These are phyloP conservation scores for Achatina immaculata DNA, from an alignment of 1,140 invertebrate species.

Conservation along the genomic window DNA sequence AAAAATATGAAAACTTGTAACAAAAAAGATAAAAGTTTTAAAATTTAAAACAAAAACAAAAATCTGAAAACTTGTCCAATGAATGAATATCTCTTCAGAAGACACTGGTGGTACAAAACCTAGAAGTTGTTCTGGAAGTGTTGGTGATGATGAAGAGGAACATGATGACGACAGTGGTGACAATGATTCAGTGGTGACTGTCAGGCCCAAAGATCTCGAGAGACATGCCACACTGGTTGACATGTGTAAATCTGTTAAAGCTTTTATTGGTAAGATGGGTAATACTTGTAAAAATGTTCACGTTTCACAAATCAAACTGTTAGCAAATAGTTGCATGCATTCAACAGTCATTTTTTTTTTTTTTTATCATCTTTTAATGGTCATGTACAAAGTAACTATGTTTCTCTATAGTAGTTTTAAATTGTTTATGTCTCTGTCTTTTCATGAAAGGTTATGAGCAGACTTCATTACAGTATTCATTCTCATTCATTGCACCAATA, in stretches of 20 bases:
- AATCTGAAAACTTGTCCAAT: too few species aligned
- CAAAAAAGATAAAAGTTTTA: too few species aligned
- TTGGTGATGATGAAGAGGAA: constrained; percentile 37
- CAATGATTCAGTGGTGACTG: constrained; percentile 60
- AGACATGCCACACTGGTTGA: constrained; percentile 53
- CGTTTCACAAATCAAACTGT: not conserved
- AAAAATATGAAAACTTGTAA: too few species aligned
- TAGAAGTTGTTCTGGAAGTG: constrained; percentile 26
- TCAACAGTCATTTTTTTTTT: not conserved
- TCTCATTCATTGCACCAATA: too few species aligned
- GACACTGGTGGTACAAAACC: not conserved
- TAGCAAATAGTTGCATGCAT: not conserved
- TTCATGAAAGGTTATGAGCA: too few species aligned
- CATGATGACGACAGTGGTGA: constrained; percentile 46
- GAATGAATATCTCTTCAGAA: too few species aligned
- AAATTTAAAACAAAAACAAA: too few species aligned
- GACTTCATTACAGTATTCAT: too few species aligned
- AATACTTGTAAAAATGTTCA: not conserved
- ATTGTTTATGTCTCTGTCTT: too few species aligned
- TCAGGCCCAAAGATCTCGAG: constrained; percentile 55
- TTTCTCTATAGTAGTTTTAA: too few species aligned
- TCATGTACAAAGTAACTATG: too few species aligned
- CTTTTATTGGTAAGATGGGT: constrained; percentile 61
- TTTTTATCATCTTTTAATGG: constrained; percentile 6
- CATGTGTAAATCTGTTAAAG: constrained; percentile 59